Evolutionary conservation across 2,113 vertebrate genomes (phyloP).

Genomic region (Cyprinodon variegatus): DNA sequence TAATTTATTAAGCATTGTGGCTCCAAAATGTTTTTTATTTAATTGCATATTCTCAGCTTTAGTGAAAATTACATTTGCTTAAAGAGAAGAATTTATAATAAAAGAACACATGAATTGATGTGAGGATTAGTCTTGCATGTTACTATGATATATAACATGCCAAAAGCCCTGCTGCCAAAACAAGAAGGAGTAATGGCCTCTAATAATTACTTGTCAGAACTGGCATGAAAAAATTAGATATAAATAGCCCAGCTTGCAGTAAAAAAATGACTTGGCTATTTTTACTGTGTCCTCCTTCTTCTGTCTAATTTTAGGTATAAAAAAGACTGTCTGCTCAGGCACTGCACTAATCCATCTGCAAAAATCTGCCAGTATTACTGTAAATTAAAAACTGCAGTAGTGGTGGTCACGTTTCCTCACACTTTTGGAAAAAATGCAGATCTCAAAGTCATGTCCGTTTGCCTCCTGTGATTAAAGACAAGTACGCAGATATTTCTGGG

Average conservation of each 20-base stretch:
- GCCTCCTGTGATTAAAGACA: not conserved
- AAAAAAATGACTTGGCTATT: slow-evolving; percentile 54
- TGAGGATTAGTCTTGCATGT: slow-evolving; percentile 45
- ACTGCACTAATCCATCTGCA: slow-evolving; percentile 40
- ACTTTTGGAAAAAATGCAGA: not conserved
- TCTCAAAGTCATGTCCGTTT: slow-evolving; percentile 37
- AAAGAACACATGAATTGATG: slow-evolving; percentile 20
- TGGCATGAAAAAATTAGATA: slow-evolving; percentile 53
- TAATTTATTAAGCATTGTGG: not conserved
- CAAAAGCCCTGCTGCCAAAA: slow-evolving; percentile 57
- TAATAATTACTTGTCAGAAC: slow-evolving; percentile 67
- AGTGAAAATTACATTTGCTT: not conserved
- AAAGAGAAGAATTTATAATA: slow-evolving; percentile 1
- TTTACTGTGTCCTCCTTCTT: slow-evolving; percentile 54
- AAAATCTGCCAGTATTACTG: slow-evolving; percentile 12
- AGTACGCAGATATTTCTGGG: slow-evolving; percentile 35
- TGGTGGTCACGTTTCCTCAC: slow-evolving; percentile 9
- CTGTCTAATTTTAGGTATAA: slow-evolving; percentile 65
- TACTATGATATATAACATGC: slow-evolving; percentile 38
- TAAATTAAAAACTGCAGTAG: slow-evolving; percentile 6
- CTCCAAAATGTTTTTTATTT: not conserved
- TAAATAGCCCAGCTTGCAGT: slow-evolving; percentile 54
- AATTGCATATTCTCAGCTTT: slow-evolving; percentile 3
- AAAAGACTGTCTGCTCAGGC: slow-evolving; percentile 38
- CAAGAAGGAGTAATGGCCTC: slow-evolving; percentile 54